Conservation (phyloP, 2,888 invertebrate genomes). For the Physocephala rufipes region DNA sequence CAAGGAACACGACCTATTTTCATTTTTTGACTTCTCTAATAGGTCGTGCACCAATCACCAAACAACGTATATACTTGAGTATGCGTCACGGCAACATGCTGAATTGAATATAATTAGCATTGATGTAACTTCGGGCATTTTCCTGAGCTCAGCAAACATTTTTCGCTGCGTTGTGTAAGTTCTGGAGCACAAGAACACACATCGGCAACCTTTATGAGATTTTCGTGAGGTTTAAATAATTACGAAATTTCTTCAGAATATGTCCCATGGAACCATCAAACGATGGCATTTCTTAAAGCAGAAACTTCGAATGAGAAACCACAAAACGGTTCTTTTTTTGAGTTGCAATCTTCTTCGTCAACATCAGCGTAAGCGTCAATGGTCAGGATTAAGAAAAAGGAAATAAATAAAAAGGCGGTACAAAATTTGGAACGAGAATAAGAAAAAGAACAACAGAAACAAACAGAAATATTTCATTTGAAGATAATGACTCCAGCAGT, state of each 20-base stretch:
- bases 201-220: conserved; percentile 40
- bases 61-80: not conserved
- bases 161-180: conserved; percentile 20
- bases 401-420: too few relatives aligned
- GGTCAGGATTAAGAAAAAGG: too few relatives aligned
- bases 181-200: not conserved
- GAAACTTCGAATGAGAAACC: not conserved
- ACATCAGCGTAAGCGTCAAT: not conserved
- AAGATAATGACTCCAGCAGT: conserved; percentile 29
- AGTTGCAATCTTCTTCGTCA: not conserved
- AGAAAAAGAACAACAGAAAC: not conserved
- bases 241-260: not conserved
- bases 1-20: too few relatives aligned
- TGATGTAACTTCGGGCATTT: not conserved
- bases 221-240: conserved; percentile 44
- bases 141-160: not conserved
- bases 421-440: too few relatives aligned
- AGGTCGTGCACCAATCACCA: too few relatives aligned
- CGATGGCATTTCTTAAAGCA: not conserved
- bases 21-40: too few relatives aligned
- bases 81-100: conserved; percentile 3
- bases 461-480: conserved; percentile 25
- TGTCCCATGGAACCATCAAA: not conserved
- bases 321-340: not conserved
- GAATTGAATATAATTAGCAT: conserved; percentile 8